These are phyloP conservation scores for Enteromius anoplus DNA, from an alignment of 2,797 vertebrate species.

Conservation along the genomic window DNA sequence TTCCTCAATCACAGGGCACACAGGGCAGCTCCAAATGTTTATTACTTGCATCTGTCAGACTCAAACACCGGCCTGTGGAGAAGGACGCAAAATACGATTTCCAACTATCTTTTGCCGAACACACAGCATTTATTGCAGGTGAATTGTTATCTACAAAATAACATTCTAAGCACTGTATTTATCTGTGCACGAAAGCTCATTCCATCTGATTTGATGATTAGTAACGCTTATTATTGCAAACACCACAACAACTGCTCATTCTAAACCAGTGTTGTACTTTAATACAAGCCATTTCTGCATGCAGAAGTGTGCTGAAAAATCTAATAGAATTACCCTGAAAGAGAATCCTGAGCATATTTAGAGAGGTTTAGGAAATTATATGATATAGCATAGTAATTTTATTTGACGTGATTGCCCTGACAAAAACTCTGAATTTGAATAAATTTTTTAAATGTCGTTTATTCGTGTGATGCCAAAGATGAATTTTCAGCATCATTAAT, in stretches of 20 bases:
- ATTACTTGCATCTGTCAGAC: slow-evolving; percentile 25
- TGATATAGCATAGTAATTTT: no score
- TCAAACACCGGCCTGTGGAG: slow-evolving; percentile 10
- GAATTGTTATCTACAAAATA: neutral
- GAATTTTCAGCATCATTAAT: neutral
- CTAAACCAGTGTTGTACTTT: neutral
- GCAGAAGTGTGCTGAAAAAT: neutral
- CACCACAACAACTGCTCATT: neutral
- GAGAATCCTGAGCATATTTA: neutral
- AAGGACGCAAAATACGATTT: neutral
- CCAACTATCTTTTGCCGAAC: neutral
- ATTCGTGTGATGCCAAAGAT: neutral
- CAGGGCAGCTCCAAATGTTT: neutral
- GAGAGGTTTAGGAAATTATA: neutral
- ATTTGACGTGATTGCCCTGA: no score
- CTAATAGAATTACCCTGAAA: neutral
- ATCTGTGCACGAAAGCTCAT: neutral
- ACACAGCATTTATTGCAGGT: neutral
- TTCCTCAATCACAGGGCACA: slow-evolving; percentile 30
- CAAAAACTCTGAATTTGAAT: no score
- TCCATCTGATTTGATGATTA: slow-evolving; percentile 1
- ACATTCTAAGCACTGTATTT: slow-evolving; percentile 2
- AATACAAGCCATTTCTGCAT: neutral
- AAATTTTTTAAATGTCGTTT: neutral
- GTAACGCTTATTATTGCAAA: neutral